Evolutionary conservation across 1,140 invertebrate genomes (phyloP), one percentile per base, ranked within the genome.

Genomic region (Tyrophagus putrescentiae): DNA sequence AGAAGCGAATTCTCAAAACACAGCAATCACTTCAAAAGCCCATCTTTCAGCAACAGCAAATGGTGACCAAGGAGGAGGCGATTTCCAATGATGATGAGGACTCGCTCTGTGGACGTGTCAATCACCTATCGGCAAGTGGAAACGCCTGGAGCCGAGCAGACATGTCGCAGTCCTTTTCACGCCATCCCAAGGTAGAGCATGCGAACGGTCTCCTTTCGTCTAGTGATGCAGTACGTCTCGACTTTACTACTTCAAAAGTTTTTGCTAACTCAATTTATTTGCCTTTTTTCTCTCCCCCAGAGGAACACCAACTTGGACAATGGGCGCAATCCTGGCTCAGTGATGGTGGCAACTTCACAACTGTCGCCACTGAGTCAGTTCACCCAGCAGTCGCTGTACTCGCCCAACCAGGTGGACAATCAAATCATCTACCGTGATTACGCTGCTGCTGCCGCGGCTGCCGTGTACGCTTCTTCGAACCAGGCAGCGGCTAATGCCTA

Each of bases 1-100:
- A 91, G 77, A 92, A 91, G 71, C 79, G 88, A 39, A 74, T 91
- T 42, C 70, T 91, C 65, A 85, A 86, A 21, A 84, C 84, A 72
- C 85, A 85, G 16, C 87, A 91, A 71, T 85, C 83, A 32, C 62
- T 67, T 16, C 60, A 61, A 21, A 16, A 52, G n/a, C 33, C 42
- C 18, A 59, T 63, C 23, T 4, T 68, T 36, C 62, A 61, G 45
- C 63, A 65, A 58, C 65, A 66, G 56, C 32, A 42, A 41, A 25
- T 21, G 25, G 6, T 59, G 18, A 63, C 64, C 7, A 65, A 65
- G 41, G 62, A 63, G 60, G 66, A 64, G 60, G 18, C 62, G 11
- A 28, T 65, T 18, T 34, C 53, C 48, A 60, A 60, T 25, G 62
- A 65, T 31, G 61, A 64, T 4, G 63, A 57, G 4, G 39, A 44